Base-by-base conservation (phyloP, 2,888 invertebrate species). In the Microchrysa polita region DNA sequence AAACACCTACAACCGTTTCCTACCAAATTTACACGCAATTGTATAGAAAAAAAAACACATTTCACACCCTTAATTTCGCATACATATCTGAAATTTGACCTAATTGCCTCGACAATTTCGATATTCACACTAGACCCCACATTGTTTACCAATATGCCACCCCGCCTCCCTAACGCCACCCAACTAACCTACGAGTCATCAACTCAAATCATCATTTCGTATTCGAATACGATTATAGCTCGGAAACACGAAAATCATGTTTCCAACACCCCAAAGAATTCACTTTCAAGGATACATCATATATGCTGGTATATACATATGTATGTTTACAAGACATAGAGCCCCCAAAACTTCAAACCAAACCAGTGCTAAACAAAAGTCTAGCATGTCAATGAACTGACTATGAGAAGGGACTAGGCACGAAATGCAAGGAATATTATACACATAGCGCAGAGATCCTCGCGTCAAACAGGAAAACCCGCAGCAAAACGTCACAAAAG, bases 191-290 rank as follows among this genome's bases (percentile, higher is more conserved):
- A 65, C 34, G 48, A 65, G 34, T 16, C 48, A n/a, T 10, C 65
- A 65, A 65, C 22, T 65, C 65, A 65, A 65, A 65, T 65, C 65
- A 65, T 65, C 48, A 48, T 65, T 65, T 48, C 65, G 44, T 44
- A 65, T 65, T 48, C 42, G 65, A 20, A 9, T 22, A 44, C 10
- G 65, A 65, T 65, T 65, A 65, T 65, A 48, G 22, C 65, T 22
- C 48, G 42, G 9, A 12, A 65, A 23, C 65, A 65, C 65, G 65
- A 65, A 65, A 20, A 60, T n/a, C 48, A 12, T 48, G 48, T n/a
- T n/a, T 4, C 27, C 27, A 34, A 34, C 27, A 34, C 48, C 48
- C 48, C 10, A n/a, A 4, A 12, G 5, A n/a, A 48, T 48, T 48
- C 48, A 48, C 48, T n/a, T n/a, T n/a, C 48, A 48, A 48, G 16